A percentile compares a stretch with the other conserved stretches of the same genome.
These are phyloP conservation scores for Squalus acanthias DNA, from an alignment of 2,797 vertebrate genomes.

Conservation along the genomic window DNA sequence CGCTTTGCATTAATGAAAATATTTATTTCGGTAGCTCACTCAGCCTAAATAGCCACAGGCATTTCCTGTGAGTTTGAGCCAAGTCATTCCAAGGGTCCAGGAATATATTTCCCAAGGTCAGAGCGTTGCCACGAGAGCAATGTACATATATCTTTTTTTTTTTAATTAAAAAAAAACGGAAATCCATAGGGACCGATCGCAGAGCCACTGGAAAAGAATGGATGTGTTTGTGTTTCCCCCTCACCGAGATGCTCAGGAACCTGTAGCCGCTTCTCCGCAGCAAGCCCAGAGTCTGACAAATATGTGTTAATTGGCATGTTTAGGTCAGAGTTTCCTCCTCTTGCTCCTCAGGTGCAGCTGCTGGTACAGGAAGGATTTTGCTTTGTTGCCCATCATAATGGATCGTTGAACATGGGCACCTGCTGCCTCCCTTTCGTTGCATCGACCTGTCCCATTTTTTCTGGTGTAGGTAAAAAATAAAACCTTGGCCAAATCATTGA, in stretches of 20 bases:
- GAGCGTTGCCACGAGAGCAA: background rate
- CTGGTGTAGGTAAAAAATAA: no score
- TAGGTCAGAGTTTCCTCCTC: background rate
- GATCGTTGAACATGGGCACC: background rate
- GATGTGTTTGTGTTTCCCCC: background rate
- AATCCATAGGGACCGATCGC: background rate
- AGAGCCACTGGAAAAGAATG: background rate
- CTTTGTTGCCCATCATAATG: background rate
- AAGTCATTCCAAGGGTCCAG: slow-evolving; percentile 28
- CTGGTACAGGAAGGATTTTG: background rate
- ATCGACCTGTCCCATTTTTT: no score
- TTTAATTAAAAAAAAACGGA: background rate
- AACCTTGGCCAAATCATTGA: no score
- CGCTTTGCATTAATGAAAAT: slow-evolving; percentile 16
- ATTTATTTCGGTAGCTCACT: slow-evolving; percentile 24
- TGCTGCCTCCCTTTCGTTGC: background rate
- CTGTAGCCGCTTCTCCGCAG: background rate
- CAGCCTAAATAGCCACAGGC: slow-evolving; percentile 25
- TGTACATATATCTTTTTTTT: background rate
- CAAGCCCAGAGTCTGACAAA: background rate
- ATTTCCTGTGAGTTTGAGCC: slow-evolving; percentile 20
- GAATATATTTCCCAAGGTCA: slow-evolving; percentile 32
- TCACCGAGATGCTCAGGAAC: background rate
- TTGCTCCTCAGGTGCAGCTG: background rate
- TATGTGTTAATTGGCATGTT: background rate